Percentiles rank a stretch among this genome's conserved stretches.
Conservation (phyloP, 2,113 vertebrate genomes). For the Numenius arquata region DNA sequence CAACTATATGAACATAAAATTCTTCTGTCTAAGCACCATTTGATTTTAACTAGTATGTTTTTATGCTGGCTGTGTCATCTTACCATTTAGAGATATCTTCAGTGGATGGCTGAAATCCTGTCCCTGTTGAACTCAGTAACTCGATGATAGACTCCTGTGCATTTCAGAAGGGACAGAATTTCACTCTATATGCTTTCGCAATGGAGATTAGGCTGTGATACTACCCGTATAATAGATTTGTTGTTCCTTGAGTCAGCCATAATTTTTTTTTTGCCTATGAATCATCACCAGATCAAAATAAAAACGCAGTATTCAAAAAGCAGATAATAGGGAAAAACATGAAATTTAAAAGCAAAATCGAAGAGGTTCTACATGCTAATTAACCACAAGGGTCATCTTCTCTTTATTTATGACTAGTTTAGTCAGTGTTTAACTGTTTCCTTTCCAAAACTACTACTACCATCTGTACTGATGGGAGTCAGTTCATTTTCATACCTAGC, state of each 20-base stretch:
- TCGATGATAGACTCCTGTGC: background rate
- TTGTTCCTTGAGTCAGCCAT: background rate
- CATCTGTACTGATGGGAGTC: background rate
- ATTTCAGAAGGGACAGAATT: background rate
- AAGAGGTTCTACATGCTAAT: background rate
- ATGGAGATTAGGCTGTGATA: background rate
- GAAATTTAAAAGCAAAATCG: background rate
- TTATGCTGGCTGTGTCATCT: background rate
- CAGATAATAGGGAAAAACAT: background rate
- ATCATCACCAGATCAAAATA: background rate
- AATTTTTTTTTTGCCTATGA: background rate
- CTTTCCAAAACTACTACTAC: background rate
- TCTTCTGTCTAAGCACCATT: background rate
- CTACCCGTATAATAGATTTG: background rate
- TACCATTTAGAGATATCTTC: background rate
- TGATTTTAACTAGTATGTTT: background rate
- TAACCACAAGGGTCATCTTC: fast-evolving
- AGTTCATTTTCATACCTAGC: background rate
- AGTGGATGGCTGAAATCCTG: background rate
- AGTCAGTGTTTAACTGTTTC: background rate
- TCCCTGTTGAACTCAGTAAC: background rate
- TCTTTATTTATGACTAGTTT: background rate
- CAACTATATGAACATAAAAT: background rate
- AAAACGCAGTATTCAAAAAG: background rate
- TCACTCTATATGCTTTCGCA: background rate